Evolutionary conservation across 2,797 vertebrate genomes (phyloP).

Genomic region (Leptatherina wallacei): DNA sequence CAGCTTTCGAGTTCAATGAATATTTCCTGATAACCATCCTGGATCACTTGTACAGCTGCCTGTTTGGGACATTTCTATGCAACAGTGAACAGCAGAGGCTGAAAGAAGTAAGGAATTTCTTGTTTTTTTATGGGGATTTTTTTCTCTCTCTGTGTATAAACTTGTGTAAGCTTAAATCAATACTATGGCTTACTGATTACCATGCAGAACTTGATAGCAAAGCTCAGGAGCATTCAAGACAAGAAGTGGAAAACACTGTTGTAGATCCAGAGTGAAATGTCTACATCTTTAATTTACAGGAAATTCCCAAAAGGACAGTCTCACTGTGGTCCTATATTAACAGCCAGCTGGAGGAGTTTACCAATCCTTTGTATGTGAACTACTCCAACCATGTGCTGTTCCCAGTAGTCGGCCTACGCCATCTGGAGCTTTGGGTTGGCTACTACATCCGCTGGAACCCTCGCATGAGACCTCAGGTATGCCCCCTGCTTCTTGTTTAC

Average conservation of each 20-base stretch:
- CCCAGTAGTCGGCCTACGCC: slow-evolving; percentile 95
- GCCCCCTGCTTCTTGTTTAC: neutral
- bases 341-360: slow-evolving; percentile 95
- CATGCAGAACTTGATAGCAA: neutral
- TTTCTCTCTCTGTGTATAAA: neutral
- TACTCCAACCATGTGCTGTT: slow-evolving; percentile 95
- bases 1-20: slow-evolving; percentile 97
- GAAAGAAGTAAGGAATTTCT: slow-evolving; percentile 87
- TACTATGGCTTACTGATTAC: neutral
- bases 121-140: neutral
- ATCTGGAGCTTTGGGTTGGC: slow-evolving; percentile 96
- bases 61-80: slow-evolving; percentile 96
- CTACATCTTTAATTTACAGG: slow-evolving; percentile 72
- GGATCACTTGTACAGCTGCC: slow-evolving; percentile 97
- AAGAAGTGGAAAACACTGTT: neutral
- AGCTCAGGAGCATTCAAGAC: neutral
- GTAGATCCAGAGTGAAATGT: neutral
- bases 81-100: slow-evolving; percentile 94
- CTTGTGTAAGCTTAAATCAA: neutral
- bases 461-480: slow-evolving; percentile 94
- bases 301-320: slow-evolving; percentile 90
- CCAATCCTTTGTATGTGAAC: slow-evolving; percentile 94
- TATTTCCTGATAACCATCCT: slow-evolving; percentile 94
- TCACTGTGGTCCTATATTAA: slow-evolving; percentile 98
- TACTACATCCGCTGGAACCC: slow-evolving; percentile 99